Conservation (phyloP, 2,113 vertebrate species). For the Charina bottae region DNA sequence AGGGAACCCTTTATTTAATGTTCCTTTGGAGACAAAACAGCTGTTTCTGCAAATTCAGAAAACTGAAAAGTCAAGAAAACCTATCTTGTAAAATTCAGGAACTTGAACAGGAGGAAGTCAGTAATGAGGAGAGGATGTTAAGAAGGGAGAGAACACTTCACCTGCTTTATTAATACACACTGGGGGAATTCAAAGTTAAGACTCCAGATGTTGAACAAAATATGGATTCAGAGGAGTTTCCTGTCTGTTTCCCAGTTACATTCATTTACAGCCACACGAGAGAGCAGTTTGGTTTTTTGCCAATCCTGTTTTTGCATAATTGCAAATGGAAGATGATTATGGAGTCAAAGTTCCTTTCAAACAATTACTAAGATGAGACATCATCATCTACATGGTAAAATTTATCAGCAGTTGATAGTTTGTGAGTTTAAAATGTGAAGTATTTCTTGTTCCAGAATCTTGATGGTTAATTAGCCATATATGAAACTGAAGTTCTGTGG, state of each 20-base stretch:
- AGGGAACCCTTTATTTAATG: constrained; percentile 45
- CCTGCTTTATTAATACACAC: constrained; percentile 57
- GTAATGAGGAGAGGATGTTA: constrained; percentile 59
- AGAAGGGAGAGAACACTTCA: constrained; percentile 56
- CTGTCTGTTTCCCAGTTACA: constrained; percentile 57
- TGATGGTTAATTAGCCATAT: constrained; percentile 8
- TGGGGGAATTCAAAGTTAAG: constrained; percentile 54
- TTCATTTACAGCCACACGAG: constrained; percentile 65
- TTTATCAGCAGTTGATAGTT: constrained; percentile 7
- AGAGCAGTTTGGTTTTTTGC: constrained; percentile 60
- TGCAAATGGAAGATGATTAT: neutral
- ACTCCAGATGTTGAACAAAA: constrained; percentile 60
- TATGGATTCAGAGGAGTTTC: constrained; percentile 42
- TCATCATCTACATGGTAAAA: neutral
- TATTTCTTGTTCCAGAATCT: neutral
- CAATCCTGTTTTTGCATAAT: constrained; percentile 46
- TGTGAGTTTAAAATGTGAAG: neutral
- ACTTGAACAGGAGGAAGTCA: constrained; percentile 56
- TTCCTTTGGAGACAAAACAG: constrained; percentile 59
- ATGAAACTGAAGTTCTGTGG: constrained; percentile 1
- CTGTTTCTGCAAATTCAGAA: constrained; percentile 54
- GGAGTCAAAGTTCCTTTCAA: constrained; percentile 41
- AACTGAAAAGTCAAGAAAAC: constrained; percentile 36
- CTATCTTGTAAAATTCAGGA: constrained; percentile 33
- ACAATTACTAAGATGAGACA: neutral